Evolutionary conservation across 2,797 vertebrate species (phyloP).

Genomic region (Oreochromis grahami): DNA sequence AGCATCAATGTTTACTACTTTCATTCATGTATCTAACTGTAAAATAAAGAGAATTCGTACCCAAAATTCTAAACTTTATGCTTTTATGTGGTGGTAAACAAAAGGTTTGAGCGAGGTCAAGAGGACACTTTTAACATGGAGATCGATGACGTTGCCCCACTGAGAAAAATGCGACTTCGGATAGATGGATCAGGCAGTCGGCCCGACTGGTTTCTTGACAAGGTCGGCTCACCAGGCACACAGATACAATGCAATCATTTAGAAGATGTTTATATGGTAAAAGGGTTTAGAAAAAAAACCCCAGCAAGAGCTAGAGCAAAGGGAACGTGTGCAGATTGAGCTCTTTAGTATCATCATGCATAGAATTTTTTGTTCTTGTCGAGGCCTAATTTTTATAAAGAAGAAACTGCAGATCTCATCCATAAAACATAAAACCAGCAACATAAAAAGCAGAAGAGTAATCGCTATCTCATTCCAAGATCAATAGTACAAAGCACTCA

Average conservation of each 20-base stretch:
- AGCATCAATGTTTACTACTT: background rate
- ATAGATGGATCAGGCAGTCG: constrained; percentile 87
- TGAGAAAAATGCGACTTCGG: constrained; percentile 91
- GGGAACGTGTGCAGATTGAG: background rate
- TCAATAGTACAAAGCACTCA: constrained; percentile 29
- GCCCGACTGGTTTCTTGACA: constrained; percentile 93
- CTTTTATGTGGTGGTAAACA: background rate
- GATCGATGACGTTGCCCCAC: constrained; percentile 89
- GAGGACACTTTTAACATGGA: constrained; percentile 92
- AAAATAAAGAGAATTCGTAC: background rate
- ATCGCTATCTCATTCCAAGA: constrained; percentile 10
- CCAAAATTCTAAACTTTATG: background rate
- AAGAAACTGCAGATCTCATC: background rate
- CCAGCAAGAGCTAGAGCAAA: background rate
- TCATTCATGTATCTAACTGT: background rate
- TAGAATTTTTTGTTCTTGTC: background rate
- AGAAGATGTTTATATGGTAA: background rate
- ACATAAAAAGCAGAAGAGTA: background rate
- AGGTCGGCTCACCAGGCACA: constrained; percentile 70
- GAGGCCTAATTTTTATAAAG: background rate
- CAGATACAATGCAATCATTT: background rate
- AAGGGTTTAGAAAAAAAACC: background rate
- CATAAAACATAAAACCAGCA: constrained; percentile 8
- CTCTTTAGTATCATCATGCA: background rate
- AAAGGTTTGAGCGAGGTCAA: constrained; percentile 95